Conservation (phyloP, 2,797 vertebrate species). For the Falco columbarius region DNA sequence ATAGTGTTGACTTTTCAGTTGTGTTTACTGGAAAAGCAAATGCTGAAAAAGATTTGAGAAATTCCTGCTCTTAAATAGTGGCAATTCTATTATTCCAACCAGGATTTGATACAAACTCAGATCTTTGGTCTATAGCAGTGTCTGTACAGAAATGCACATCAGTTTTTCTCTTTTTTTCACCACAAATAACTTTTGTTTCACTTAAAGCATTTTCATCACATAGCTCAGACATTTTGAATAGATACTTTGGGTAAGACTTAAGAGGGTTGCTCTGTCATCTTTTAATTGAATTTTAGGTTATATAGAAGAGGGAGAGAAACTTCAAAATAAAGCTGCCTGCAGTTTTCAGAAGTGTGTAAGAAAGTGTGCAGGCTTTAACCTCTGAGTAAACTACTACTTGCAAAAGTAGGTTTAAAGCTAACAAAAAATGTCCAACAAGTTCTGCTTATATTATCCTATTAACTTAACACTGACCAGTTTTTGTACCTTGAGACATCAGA, state of each 20-base stretch:
- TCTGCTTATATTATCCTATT: background rate
- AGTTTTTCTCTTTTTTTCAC: background rate
- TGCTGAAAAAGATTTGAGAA: background rate
- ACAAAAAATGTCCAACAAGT: background rate
- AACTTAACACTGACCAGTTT: background rate
- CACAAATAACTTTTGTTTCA: background rate
- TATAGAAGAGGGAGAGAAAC: background rate
- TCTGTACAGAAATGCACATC: background rate
- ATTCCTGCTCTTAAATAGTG: background rate
- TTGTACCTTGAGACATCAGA: background rate
- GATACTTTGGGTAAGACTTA: background rate
- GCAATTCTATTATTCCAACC: background rate
- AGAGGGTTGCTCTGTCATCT: background rate
- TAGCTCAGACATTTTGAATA: background rate
- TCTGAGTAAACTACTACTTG: background rate
- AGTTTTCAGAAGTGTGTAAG: background rate
- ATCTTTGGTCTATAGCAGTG: background rate
- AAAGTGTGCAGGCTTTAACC: background rate
- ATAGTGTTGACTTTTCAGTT: background rate
- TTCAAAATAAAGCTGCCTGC: background rate
- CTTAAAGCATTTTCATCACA: background rate
- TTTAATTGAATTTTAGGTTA: background rate
- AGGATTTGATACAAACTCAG: background rate
- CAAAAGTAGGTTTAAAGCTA: background rate
- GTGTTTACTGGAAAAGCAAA: background rate